Evolutionary conservation across 1,140 invertebrate genomes (phyloP), one percentile per base, ranked within the genome.

Genomic region (Brachionus paranguensis): DNA sequence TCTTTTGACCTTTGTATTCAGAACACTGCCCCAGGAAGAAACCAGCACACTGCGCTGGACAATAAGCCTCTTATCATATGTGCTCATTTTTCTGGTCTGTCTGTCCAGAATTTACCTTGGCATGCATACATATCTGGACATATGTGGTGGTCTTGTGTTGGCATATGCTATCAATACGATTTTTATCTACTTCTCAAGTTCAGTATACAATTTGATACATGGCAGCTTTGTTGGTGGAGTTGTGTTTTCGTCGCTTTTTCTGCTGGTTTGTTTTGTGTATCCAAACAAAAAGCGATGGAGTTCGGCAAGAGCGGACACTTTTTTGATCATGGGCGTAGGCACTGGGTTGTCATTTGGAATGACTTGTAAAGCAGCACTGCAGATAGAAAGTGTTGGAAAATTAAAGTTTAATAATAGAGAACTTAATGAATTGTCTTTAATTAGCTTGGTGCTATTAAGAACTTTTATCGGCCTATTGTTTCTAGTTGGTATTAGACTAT

Each of bases 51-150:
- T 72, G 2, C 29, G 41, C 10, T 41, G 43, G 14, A 27, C 27
- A n/a, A 20, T 83, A 7, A 84, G 11, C 55, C 10, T 83, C 17
- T 91, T 86, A 88, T 89, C 6, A 84, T 91, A 17, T 43, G 78
- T 7, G 41, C 90, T 76, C 91, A 90, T 17, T 55, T 92, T 3
- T 50, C 87, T 95, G 17, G 93, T 96, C 64, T 95, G 94, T 88
- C 89, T 93, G 20, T 96, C 95, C 88, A 90, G 95, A 86, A 87
- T 96, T 4, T 97, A 96, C 88, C 91, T 96, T 33, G 95, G 95
- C 86, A 96, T 97, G 94, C 95, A 97, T 88, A 93, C 94, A 84
- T 92, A 95, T 78, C 89, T 96, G 93, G 95, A 95, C 87, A 91
- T 95, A 78, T 88, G 94, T 68, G 93, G 91, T 43, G 94, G 94